Conservation (phyloP, 2,888 invertebrate genomes). For the Argynnis bischoffii region DNA sequence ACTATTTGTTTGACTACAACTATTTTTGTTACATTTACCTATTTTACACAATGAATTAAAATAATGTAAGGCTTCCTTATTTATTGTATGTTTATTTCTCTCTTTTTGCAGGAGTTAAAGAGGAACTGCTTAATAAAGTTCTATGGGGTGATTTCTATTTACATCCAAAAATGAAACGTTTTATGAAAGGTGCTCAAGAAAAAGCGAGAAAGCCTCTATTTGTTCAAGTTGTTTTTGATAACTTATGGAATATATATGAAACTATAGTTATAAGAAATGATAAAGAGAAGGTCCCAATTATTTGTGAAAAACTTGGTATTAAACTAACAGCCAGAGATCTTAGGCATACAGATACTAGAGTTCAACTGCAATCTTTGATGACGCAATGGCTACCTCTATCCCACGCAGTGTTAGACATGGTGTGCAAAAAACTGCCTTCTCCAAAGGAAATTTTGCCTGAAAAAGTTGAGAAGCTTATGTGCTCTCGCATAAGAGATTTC, state of each 20-base stretch:
- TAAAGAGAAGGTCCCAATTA: conserved; percentile 86
- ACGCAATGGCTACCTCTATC: conserved; percentile 96
- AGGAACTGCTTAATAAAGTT: conserved; percentile 87
- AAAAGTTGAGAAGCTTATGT: conserved; percentile 92
- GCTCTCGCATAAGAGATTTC: conserved; percentile 86
- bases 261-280: conserved; percentile 89
- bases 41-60: too few relatives aligned
- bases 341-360: conserved; percentile 88
- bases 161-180: conserved; percentile 91
- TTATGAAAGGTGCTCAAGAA: conserved; percentile 93
- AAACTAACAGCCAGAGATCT: conserved; percentile 89
- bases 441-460: conserved; percentile 89
- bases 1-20: too few relatives aligned
- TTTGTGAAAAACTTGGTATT: conserved; percentile 90
- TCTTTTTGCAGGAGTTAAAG: conserved; percentile 82
- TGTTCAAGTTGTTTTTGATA: conserved; percentile 94
- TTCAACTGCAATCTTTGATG: conserved; percentile 91
- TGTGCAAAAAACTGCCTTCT: conserved; percentile 90
- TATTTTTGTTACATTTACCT: too few relatives aligned
- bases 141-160: conserved; percentile 98
- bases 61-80: too few relatives aligned
- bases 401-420: conserved; percentile 90
- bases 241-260: conserved; percentile 95
- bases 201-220: conserved; percentile 96
- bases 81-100: too few relatives aligned